A percentile compares a stretch with the other conserved stretches of the same genome.
Evolutionary conservation across 2,888 invertebrate species (phyloP).

Genomic region (Lithophane socia): DNA sequence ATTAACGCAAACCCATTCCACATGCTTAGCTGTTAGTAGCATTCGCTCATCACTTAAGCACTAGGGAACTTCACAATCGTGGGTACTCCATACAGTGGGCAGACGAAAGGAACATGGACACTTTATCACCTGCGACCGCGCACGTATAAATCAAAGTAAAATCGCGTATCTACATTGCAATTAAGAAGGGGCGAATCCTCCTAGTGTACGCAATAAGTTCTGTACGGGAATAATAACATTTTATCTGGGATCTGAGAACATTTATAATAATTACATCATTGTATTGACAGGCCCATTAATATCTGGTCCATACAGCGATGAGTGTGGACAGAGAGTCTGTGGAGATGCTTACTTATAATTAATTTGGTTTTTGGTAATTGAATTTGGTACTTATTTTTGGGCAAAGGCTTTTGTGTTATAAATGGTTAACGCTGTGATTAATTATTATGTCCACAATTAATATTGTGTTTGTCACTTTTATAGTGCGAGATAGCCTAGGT

Average conservation of each 20-base stretch:
- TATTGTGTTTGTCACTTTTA: background rate
- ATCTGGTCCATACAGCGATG: conserved; percentile 73
- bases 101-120: conserved; percentile 73
- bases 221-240: conserved; percentile 80
- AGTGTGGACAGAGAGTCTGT: conserved; percentile 36
- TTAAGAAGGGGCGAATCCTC: conserved; percentile 79
- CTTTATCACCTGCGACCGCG: conserved; percentile 75
- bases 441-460: background rate
- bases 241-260: conserved; percentile 82
- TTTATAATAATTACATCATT: conserved; percentile 88
- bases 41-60: conserved; percentile 60
- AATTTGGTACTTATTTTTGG: conserved; percentile 14
- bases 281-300: conserved; percentile 87
- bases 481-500: background rate
- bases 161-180: conserved; percentile 76
- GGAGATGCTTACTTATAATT: conserved; percentile 40
- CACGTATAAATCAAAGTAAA: conserved; percentile 63
- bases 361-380: conserved; percentile 24
- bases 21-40: conserved; percentile 24
- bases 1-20: conserved; percentile 49
- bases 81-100: conserved; percentile 70
- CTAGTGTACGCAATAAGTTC: conserved; percentile 78
- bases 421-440: background rate
- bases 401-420: background rate
- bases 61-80: conserved; percentile 37